Evolutionary conservation across 2,113 vertebrate genomes (phyloP), one percentile per base, ranked within the genome.

Genomic region (Saguinus midas): DNA sequence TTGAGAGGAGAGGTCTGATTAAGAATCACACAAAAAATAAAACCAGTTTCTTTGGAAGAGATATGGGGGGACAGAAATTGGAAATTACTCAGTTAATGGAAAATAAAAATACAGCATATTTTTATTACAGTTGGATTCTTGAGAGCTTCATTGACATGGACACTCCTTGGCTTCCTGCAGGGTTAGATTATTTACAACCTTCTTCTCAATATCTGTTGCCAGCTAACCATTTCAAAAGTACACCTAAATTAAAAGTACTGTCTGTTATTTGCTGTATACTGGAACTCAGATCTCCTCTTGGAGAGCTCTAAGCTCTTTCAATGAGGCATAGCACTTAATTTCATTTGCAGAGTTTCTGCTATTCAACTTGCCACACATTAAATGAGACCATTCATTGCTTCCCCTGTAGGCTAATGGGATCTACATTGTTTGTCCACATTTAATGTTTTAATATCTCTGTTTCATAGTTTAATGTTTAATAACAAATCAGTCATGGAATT

Each of bases 311-410:
- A 97, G 88, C 91, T 96, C 57, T 70, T 96, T 95, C 96, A 96
- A 92, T 97, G 98, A 98, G 95, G 94, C 96, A 94, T 95, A 96
- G 48, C 87, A 97, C 92, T 96, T 97, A 96, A 97, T 98, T 98
- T 98, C 96, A 97, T 96, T 97, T 96, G 81, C 75, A 70, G 75
- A 94, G 64, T 94, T 97, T 96, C 86, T 86, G 95, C 92, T 97
- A 83, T 95, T 78, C 75, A 96, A 88, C 85, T 98, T 94, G 57
- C 50, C 76, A 97, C 85, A 97, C 94, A 96, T 97, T 97, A 97
- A 98, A 97, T 98, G 96, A 97, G 87, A 97, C 91, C 90, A 95
- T 90, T 85, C 84, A 91, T 75, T 93, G 78, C 82, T 90, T 97
- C 76, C 82, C 76, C 85, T 88, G 23, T 92, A 94, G 64, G 85